These are phyloP conservation scores for Catamblyrhynchus diadema DNA, from an alignment of 2,797 vertebrate genomes.

Conservation along the genomic window DNA sequence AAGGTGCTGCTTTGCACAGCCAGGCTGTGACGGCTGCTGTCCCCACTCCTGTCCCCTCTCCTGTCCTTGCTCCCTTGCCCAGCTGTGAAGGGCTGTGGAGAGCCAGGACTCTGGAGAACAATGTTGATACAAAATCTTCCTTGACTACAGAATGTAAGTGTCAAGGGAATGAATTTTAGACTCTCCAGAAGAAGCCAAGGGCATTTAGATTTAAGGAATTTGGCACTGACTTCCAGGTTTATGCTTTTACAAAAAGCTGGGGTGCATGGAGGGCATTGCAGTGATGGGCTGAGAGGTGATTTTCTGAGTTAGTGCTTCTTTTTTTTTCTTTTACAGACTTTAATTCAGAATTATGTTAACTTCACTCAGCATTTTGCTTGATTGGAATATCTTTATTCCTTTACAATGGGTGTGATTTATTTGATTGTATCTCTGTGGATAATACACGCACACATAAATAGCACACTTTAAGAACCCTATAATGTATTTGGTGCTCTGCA, in stretches of 20 bases:
- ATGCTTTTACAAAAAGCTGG: background rate
- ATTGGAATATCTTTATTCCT: background rate
- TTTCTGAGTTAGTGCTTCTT: background rate
- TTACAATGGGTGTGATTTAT: background rate
- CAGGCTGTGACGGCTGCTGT: fast-evolving
- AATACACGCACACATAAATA: background rate
- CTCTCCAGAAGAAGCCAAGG: constrained; percentile 6
- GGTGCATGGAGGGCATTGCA: background rate
- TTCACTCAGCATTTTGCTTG: background rate
- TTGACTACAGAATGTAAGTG: background rate
- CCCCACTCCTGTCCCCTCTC: background rate
- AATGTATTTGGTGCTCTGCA: constrained; percentile 2
- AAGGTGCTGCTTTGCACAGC: background rate
- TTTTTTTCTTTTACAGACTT: background rate
- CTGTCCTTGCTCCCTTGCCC: background rate
- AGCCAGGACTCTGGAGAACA: background rate
- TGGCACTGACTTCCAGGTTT: background rate
- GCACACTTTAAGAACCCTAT: background rate
- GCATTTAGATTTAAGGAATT: constrained; percentile 36
- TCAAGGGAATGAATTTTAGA: constrained; percentile 8
- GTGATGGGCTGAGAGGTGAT: background rate
- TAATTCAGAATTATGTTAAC: background rate
- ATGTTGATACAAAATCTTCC: background rate
- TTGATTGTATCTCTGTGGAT: background rate
- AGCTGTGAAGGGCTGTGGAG: background rate